Conservation (phyloP, 2,797 vertebrate species). For the Cheirogaleus major region DNA sequence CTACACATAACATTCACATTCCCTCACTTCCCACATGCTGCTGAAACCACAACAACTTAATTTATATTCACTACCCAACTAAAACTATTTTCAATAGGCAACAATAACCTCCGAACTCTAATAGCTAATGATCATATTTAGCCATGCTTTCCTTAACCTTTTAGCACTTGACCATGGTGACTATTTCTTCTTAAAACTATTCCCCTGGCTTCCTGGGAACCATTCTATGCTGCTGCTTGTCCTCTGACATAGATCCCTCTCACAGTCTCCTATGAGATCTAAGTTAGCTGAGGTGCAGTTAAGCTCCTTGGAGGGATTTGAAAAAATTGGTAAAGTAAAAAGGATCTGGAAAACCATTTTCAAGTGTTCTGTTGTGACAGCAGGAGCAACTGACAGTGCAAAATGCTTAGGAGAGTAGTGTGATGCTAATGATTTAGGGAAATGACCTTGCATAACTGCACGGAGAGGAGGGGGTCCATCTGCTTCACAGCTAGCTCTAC, state of each 20-base stretch:
- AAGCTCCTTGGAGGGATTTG: background rate
- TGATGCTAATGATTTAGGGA: conserved; percentile 31
- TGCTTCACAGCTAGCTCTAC: conserved; percentile 38
- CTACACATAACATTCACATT: background rate
- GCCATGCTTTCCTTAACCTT: background rate
- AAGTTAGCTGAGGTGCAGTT: background rate
- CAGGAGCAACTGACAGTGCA: background rate
- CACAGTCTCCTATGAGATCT: background rate
- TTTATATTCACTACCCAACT: background rate
- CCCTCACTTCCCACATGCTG: background rate
- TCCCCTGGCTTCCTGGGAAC: background rate
- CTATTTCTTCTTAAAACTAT: background rate
- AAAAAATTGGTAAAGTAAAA: conserved; percentile 20
- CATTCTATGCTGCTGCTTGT: background rate
- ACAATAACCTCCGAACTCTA: background rate
- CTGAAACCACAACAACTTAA: background rate
- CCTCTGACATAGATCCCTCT: background rate
- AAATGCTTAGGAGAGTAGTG: background rate
- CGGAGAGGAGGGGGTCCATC: background rate
- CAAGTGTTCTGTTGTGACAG: background rate
- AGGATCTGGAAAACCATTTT: background rate
- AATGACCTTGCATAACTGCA: background rate
- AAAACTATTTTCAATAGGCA: background rate
- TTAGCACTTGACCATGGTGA: background rate
- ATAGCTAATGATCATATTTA: background rate